Conservation (phyloP, 2,113 vertebrate genomes). For the Oreochromis aureus region DNA sequence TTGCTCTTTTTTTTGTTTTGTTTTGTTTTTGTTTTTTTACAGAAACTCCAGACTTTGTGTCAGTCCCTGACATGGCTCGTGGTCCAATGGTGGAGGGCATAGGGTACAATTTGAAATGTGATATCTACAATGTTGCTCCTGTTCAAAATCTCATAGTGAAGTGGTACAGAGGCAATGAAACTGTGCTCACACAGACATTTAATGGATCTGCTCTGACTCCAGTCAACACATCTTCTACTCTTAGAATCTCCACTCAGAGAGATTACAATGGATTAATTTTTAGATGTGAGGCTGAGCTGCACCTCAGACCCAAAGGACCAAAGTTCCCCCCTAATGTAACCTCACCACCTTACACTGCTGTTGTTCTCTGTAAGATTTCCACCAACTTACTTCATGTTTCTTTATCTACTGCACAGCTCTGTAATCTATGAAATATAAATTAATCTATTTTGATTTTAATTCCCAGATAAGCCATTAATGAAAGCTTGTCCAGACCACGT, state of each 20-base stretch:
- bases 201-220: fast-evolving
- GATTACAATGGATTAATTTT: constrained; percentile 18
- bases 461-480: background rate
- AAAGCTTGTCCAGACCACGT: fast-evolving
- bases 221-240: fast-evolving
- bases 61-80: background rate
- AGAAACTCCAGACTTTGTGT: constrained; percentile 42
- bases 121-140: background rate
- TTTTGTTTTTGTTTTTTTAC: background rate
- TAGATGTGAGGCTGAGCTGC: constrained; percentile 40
- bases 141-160: constrained; percentile 7
- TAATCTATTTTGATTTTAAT: fast-evolving
- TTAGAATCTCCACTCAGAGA: background rate
- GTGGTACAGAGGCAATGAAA: constrained; percentile 1
- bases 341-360: constrained; percentile 8
- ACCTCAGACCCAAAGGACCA: constrained; percentile 24
- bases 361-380: constrained; percentile 50
- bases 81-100: background rate
- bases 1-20: background rate
- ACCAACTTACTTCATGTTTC: fast-evolving
- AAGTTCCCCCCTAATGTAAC: background rate
- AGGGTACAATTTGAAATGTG: constrained; percentile 33
- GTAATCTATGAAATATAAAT: background rate
- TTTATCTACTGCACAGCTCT: fast-evolving
- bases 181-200: fast-evolving